Conservation (phyloP, 2,797 vertebrate genomes). For the Onychomys arenicola region DNA sequence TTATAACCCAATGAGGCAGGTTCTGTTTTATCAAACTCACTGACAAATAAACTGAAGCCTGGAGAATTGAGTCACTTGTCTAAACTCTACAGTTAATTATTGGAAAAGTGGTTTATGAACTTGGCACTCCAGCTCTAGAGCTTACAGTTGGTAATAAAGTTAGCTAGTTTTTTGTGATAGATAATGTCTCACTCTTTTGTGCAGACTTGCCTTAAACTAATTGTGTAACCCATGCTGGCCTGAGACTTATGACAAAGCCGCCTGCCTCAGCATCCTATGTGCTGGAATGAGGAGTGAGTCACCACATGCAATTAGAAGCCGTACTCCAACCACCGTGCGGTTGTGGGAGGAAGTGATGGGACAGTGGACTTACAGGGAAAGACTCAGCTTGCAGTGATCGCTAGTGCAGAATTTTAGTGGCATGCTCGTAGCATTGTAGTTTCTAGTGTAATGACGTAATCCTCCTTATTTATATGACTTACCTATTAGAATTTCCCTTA, state of each 20-base stretch:
- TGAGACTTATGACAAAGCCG: not conserved
- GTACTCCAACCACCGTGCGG: not conserved
- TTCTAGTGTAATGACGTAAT: conserved; percentile 1
- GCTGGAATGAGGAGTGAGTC: not conserved
- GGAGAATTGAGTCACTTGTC: not conserved
- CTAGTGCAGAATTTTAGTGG: conserved; percentile 23
- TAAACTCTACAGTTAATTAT: conserved; percentile 29
- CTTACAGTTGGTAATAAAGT: not conserved
- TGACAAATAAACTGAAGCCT: not conserved
- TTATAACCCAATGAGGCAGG: not conserved
- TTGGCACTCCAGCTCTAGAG: not conserved
- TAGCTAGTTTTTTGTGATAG: not conserved
- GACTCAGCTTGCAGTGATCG: not conserved
- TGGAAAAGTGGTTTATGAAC: conserved; percentile 9
- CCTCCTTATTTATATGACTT: conserved; percentile 29
- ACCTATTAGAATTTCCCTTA: conserved; percentile 38
- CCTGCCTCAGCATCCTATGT: not conserved
- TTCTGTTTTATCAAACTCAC: conserved; percentile 35
- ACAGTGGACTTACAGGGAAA: not conserved
- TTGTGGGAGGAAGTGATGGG: not conserved
- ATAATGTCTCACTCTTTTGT: not conserved
- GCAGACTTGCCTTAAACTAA: not conserved
- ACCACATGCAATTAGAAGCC: not conserved
- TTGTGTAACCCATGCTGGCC: not conserved
- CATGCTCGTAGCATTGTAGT: not conserved